phyloP scores from a whole-genome alignment of 2,797 vertebrate species.

The Ptychobarbus kaznakovi region DNA sequence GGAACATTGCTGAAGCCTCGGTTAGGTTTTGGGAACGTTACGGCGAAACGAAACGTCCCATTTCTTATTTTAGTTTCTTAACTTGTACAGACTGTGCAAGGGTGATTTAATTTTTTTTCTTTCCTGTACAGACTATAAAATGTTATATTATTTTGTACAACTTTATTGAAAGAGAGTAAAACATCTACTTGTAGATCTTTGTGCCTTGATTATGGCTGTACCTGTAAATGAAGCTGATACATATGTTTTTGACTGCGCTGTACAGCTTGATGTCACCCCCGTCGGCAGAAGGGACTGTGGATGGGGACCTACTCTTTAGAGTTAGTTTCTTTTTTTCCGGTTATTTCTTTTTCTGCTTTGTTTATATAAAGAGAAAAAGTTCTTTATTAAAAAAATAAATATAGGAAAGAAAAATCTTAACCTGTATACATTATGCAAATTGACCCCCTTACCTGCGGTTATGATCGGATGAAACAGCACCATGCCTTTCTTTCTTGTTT shows the following conservation, averaged over 20 bases:
- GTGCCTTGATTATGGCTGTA: slow-evolving; percentile 92
- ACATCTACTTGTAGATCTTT: slow-evolving; percentile 91
- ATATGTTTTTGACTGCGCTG: slow-evolving; percentile 94
- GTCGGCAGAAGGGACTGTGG: slow-evolving; percentile 86
- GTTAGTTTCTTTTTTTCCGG: slow-evolving; percentile 79
- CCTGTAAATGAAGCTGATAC: slow-evolving; percentile 92
- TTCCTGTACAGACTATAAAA: slow-evolving; percentile 97
- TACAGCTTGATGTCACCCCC: slow-evolving; percentile 93
- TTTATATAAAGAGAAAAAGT: slow-evolving; percentile 90
- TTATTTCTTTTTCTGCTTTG: slow-evolving; percentile 65
- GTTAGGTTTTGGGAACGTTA: slow-evolving; percentile 68
- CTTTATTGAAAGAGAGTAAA: slow-evolving; percentile 89
- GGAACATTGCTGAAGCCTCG: slow-evolving; percentile 65
- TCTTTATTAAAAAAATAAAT: slow-evolving; percentile 84
- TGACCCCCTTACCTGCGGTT: slow-evolving; percentile 87
- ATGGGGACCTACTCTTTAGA: slow-evolving; percentile 89
- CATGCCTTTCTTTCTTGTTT: slow-evolving; percentile 79
- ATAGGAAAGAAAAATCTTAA: slow-evolving; percentile 80
- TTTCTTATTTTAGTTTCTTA: slow-evolving; percentile 79
- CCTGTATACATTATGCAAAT: slow-evolving; percentile 94
- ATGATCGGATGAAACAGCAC: slow-evolving; percentile 86
- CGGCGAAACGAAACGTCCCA: slow-evolving; percentile 70
- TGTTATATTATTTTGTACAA: slow-evolving; percentile 99
- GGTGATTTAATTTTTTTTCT: slow-evolving; percentile 65
- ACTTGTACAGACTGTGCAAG: slow-evolving; percentile 94